Conservation (phyloP, 1,140 invertebrate species). For the Papilio aristodemus region DNA sequence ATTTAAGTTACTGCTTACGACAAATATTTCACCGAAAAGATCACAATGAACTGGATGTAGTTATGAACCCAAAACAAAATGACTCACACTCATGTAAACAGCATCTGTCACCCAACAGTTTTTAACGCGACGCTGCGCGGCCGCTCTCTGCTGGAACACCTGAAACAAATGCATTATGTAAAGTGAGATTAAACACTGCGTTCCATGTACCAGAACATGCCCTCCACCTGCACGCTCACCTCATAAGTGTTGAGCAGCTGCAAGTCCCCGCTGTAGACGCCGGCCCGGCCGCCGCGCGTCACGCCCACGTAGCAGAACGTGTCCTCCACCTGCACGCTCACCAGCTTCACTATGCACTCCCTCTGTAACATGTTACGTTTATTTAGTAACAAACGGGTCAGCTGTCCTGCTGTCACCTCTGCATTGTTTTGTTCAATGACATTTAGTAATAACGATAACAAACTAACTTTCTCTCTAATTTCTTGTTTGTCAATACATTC, state of each 20-base stretch:
- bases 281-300: constrained; percentile 79
- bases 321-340: constrained; percentile 74
- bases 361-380: constrained; percentile 59
- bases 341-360: constrained; percentile 80
- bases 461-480: no score
- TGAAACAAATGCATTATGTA: constrained; percentile 36
- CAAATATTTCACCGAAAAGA: neutral
- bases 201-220: constrained; percentile 80
- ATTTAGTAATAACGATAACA: no score
- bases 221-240: constrained; percentile 70
- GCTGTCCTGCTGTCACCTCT: neutral
- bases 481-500: no score
- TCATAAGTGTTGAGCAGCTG: constrained; percentile 76
- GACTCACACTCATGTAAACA: constrained; percentile 71
- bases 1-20: no score
- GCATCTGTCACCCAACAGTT: constrained; percentile 82
- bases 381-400: no score
- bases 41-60: neutral
- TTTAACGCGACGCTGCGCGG: constrained; percentile 57
- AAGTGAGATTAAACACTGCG: neutral
- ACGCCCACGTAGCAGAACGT: constrained; percentile 81
- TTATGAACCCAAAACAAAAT: neutral
- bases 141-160: constrained; percentile 62
- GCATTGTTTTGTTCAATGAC: neutral
- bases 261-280: constrained; percentile 78